phyloP scores from a whole-genome alignment of 2,888 invertebrate species.

The Meta bourneti region DNA sequence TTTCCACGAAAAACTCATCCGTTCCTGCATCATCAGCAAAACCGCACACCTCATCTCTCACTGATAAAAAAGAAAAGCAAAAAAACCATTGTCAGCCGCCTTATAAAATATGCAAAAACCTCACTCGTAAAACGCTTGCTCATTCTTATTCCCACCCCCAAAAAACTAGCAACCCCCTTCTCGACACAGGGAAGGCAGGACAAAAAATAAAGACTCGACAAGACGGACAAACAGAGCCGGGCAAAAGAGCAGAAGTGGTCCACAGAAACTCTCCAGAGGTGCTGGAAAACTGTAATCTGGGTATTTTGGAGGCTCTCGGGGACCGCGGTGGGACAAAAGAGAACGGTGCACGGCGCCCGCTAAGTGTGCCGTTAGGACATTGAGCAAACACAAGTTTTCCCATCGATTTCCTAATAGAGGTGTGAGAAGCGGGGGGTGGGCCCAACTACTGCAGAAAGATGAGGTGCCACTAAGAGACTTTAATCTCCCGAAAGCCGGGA shows the following conservation, averaged over 20 bases:
- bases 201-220: background rate
- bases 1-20: background rate
- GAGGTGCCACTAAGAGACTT: slow-evolving; percentile 73
- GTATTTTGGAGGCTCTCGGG: slow-evolving; percentile 60
- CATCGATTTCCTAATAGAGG: slow-evolving; percentile 70
- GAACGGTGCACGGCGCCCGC: slow-evolving; percentile 17
- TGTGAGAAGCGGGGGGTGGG: background rate
- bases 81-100: slow-evolving; percentile 52
- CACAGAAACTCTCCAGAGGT: slow-evolving; percentile 47
- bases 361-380: slow-evolving; percentile 64
- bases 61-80: slow-evolving; percentile 4
- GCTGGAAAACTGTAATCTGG: slow-evolving; percentile 65
- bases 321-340: slow-evolving; percentile 32
- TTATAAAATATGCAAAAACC: slow-evolving; percentile 68
- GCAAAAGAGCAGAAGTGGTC: slow-evolving; percentile 42
- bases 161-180: slow-evolving; percentile 37
- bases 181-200: background rate
- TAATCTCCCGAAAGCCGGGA: slow-evolving; percentile 72
- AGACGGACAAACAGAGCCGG: background rate
- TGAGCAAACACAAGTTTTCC: slow-evolving; percentile 73
- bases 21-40: slow-evolving; percentile 22
- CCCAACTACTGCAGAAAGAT: slow-evolving; percentile 46
- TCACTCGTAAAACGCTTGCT: slow-evolving; percentile 67
- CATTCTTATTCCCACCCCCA: slow-evolving; percentile 52
- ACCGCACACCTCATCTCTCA: background rate